A percentile compares a stretch with the other conserved stretches of the same genome.
phyloP scores from a whole-genome alignment of 37 sponge, comb jelly and placozoan genomes.

The Haliclona indistincta region DNA sequence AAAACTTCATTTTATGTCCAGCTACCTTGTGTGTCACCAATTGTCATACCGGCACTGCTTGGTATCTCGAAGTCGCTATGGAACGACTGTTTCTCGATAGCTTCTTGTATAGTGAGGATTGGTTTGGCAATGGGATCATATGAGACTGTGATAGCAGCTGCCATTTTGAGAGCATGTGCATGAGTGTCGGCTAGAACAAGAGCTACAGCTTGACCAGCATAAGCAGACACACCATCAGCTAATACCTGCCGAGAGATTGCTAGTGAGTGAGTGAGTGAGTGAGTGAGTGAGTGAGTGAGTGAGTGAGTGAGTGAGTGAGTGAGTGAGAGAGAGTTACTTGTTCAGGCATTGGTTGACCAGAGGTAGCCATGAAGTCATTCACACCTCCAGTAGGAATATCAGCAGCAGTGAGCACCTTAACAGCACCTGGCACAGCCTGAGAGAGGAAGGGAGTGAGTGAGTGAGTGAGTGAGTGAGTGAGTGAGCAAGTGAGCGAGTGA shows the following conservation, averaged over 20 bases:
- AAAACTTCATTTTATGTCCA: background rate
- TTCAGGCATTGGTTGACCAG: background rate
- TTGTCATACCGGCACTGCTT: background rate
- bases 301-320: too few relatives aligned
- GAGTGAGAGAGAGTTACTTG: background rate
- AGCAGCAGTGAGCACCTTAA: constrained; percentile 18
- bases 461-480: too few relatives aligned
- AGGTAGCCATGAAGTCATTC: constrained; percentile 9
- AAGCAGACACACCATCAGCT: constrained; percentile 30
- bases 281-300: too few relatives aligned
- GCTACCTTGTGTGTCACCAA: constrained; percentile 60
- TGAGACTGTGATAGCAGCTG: constrained; percentile 46
- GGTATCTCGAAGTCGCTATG: constrained; percentile 26
- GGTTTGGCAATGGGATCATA: constrained; percentile 53
- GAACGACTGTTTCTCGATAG: constrained; percentile 42
- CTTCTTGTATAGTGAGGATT: constrained; percentile 65
- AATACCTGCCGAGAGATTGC: constrained; percentile 66
- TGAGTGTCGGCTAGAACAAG: constrained; percentile 79
- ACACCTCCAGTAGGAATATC: background rate
- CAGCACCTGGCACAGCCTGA: constrained; percentile 40
- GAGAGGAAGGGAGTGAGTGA: too few relatives aligned
- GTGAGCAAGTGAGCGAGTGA: too few relatives aligned
- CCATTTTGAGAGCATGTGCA: constrained; percentile 53
- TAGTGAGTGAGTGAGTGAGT: too few relatives aligned
- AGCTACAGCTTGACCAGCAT: constrained; percentile 79